Base-by-base conservation (phyloP, 2,113 vertebrate species). In the Nannobrachium achirus region DNA sequence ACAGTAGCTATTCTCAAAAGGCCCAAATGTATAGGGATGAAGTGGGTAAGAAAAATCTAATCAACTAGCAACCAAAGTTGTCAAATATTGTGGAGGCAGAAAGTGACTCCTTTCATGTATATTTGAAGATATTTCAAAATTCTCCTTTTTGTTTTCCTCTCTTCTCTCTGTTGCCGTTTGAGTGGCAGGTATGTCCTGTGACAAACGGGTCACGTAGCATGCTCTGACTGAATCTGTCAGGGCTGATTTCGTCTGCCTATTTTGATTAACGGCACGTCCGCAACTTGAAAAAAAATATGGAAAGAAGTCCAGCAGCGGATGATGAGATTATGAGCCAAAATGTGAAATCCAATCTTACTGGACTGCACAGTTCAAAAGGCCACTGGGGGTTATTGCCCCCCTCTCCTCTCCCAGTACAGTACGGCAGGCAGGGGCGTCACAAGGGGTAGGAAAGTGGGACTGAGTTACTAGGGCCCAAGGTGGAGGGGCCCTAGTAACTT, bases 151-250 rank as follows among this genome's bases (percentile, higher is more conserved):
- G n/a, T 8, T 58, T 66, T 38, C 71, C 76, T 56, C 62, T 63
- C 65, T 69, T 66, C 49, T 66, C 63, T 82, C 55, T 69, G 49
- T 78, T 79, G 60, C 73, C 45, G 9, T 73, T 71, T 87, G 89
- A 89, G 70, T 89, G 88, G 81, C 88, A 89, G 86, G 78, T 87
- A 84, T 69, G 80, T 73, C 68, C 38, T 76, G 79, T 81, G 83
- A 89, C 86, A 88, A 88, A 85, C 78, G 83, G 84, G 85, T 73
- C 80, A 82, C 46, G 56, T 78, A 86, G 83, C 82, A 71, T 84
- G 88, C 86, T 88, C 88, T 82, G n/a, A n/a, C n/a, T n/a, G n/a
- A n/a, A n/a, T 89, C 89, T 89, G 91, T 92, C 90, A 89, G 53
- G 76, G 68, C 74, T 90, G 87, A 89, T 85, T 86, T 83, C 75